Evolutionary conservation across 2,113 vertebrate genomes (phyloP), one percentile per base, ranked within the genome.

Genomic region (Pachypanchax playfairii): DNA sequence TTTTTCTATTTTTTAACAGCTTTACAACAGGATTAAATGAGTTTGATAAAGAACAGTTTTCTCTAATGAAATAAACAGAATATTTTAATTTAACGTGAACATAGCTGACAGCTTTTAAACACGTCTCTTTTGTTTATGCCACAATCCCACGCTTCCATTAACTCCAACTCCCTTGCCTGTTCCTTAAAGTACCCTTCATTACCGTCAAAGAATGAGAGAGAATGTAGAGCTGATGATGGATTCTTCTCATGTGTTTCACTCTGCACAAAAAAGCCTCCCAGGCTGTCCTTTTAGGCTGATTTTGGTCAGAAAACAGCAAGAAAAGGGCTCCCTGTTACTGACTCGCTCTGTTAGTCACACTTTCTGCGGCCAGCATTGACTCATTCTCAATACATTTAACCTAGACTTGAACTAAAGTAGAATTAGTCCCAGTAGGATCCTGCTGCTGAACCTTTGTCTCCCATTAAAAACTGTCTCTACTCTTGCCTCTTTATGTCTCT

Each of bases 291-390:
- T 52, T 51, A 22, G 43, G 38, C 31, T 79, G 70, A 69, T 80
- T 81, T 72, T 74, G 73, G 82, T 75, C 69, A 55, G 56, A 81
- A 83, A 75, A 77, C 65, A 74, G 78, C 48, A 64, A 78, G 60
- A 84, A 73, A 65, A 57, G 64, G 86, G 76, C 68, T 90, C 87
- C 46, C 89, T 47, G 92, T 93, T 93, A 90, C 93, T 90, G 90
- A 82, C 85, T 68, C 77, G 74, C 87, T 81, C 85, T 75, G 91
- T 96, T 95, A 94, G 94, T 96, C 94, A 95, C 90, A 89, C 91
- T 89, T 54, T 80, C 83, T 43, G 75, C 67, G 76, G 90, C 91
- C 92, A 94, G 89, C 85, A 82, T 89, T 94, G 94, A 95, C 90
- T 94, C 94, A 94, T 85, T 91, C 89, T 75, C 87, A 88, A 86